A percentile compares a stretch with the other conserved stretches of the same genome.
Conservation (phyloP, 2,888 invertebrate species). For the Hirtodrosophila cameraria region DNA sequence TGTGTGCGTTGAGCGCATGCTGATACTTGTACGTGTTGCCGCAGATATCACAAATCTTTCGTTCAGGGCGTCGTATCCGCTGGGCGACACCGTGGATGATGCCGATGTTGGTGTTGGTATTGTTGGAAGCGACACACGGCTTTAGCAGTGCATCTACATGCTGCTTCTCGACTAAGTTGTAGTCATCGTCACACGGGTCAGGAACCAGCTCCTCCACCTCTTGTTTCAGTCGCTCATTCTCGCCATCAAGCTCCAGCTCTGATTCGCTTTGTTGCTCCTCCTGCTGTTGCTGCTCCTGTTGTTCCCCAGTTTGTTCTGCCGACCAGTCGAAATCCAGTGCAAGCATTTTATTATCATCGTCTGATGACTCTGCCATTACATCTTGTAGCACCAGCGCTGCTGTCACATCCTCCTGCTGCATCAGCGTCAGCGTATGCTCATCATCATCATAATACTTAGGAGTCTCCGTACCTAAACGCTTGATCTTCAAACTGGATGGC, state of each 20-base stretch:
- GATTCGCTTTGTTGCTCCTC: constrained; percentile 1
- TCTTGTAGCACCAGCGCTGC: constrained; percentile 33
- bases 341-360: constrained; percentile 31
- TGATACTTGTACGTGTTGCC: constrained; percentile 84
- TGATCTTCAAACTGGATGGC: constrained; percentile 73
- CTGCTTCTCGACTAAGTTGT: constrained; percentile 19
- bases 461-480: constrained; percentile 53
- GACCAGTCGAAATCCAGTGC: constrained; percentile 42
- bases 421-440: constrained; percentile 3
- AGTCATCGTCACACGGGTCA: constrained; percentile 44
- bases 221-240: constrained; percentile 14
- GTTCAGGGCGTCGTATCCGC: constrained; percentile 48
- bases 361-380: constrained; percentile 14
- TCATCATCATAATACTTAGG: constrained; percentile 32
- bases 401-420: constrained; percentile 9
- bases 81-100: constrained; percentile 3
- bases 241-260: constrained; percentile 20
- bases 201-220: constrained; percentile 3
- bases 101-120: constrained; percentile 3
- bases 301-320: constrained; percentile 16
- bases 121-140: constrained; percentile 19
- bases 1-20: constrained; percentile 83
- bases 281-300: not conserved
- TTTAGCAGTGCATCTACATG: not conserved
- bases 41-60: constrained; percentile 83